These are phyloP conservation scores for Ormyrus nitidulus DNA, from an alignment of 2,888 invertebrate species.

Conservation along the genomic window DNA sequence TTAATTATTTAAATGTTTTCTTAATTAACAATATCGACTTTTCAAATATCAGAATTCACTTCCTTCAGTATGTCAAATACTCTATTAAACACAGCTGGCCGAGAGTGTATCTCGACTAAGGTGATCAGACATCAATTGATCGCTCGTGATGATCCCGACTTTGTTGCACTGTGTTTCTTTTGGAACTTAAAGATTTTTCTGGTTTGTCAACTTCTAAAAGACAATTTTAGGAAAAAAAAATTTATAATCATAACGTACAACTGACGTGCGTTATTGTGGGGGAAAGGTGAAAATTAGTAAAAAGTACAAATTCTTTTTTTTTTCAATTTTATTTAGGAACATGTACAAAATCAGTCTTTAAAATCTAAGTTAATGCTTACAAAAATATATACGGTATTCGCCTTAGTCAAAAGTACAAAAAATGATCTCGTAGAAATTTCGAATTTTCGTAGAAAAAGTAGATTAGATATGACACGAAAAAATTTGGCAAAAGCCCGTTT, in stretches of 20 bases:
- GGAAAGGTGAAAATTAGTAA: conserved; percentile 23
- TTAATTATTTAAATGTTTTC: too few species aligned
- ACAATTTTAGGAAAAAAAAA: neutral
- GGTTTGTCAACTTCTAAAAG: neutral
- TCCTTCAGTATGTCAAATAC: too few species aligned
- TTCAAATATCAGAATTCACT: too few species aligned
- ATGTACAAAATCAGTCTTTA: conserved; percentile 45
- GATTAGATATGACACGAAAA: conserved; percentile 26
- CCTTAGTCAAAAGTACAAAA: conserved; percentile 1
- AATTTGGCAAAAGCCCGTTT: conserved; percentile 33
- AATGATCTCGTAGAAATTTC: neutral
- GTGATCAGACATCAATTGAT: too few species aligned
- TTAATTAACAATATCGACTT: too few species aligned
- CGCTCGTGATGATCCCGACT: too few species aligned
- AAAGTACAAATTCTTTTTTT: conserved; percentile 35
- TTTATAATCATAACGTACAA: too few species aligned
- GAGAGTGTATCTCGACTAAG: too few species aligned
- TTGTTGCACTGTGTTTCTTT: too few species aligned
- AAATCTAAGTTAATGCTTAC: conserved; percentile 5
- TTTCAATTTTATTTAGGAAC: neutral
- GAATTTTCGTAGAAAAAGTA: conserved; percentile 14
- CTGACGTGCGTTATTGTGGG: conserved; percentile 10
- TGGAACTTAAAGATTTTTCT: too few species aligned
- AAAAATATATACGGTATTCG: conserved; percentile 30
- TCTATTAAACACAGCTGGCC: too few species aligned